Evolutionary conservation across 2,113 vertebrate genomes (phyloP).

Genomic region (Hippocampus barbouri): DNA sequence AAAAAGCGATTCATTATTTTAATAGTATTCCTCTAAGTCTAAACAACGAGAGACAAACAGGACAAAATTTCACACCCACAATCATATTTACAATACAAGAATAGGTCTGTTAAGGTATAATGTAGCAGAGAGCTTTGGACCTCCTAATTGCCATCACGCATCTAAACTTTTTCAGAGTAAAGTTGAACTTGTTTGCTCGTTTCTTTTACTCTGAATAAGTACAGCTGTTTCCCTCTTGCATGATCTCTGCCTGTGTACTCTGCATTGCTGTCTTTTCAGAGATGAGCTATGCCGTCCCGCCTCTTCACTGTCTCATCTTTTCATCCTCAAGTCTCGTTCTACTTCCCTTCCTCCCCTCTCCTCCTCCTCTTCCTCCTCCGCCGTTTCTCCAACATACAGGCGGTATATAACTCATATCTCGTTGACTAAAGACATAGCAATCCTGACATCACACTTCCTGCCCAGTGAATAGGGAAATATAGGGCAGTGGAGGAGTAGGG

Average conservation of each 20-base stretch:
- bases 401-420: constrained; percentile 23
- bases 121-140: neutral
- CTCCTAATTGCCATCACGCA: neutral
- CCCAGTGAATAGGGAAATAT: constrained; percentile 51
- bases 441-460: constrained; percentile 25
- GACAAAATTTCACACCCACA: too few relatives aligned
- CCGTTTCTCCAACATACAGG: constrained; percentile 28
- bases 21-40: too few relatives aligned
- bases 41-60: neutral
- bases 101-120: too few relatives aligned
- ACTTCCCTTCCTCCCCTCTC: constrained; percentile 33
- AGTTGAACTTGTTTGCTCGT: constrained; percentile 23
- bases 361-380: constrained; percentile 9
- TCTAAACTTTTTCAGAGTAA: neutral
- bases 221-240: constrained; percentile 48
- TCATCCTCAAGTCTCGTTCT: constrained; percentile 42
- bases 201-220: constrained; percentile 33
- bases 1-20: too few relatives aligned
- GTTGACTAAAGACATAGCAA: constrained; percentile 39
- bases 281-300: constrained; percentile 14
- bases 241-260: constrained; percentile 31
- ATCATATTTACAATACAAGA: too few relatives aligned
- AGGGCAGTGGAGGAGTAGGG: constrained; percentile 32
- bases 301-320: constrained; percentile 36
- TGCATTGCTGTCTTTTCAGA: constrained; percentile 39